Percentiles rank a stretch among this genome's conserved stretches.
Evolutionary conservation across 2,797 vertebrate species (phyloP).

Genomic region (Avahi laniger): DNA sequence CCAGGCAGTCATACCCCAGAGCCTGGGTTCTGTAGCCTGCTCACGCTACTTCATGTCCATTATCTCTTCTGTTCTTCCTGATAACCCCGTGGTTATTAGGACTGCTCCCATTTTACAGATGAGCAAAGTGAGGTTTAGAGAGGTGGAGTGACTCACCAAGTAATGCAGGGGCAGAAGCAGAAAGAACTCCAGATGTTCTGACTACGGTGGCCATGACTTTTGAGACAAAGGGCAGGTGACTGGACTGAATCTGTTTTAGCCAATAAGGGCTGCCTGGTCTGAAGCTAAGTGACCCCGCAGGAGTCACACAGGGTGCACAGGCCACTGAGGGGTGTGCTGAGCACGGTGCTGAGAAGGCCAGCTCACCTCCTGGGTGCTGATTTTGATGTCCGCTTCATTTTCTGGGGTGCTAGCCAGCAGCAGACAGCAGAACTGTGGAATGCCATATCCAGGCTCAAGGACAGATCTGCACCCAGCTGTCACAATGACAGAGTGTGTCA

Average conservation of each 20-base stretch:
- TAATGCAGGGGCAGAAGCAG: background rate
- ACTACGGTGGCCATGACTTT: background rate
- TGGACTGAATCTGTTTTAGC: background rate
- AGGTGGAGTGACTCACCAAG: background rate
- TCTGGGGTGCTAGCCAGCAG: background rate
- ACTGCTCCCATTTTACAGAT: background rate
- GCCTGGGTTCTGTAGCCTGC: background rate
- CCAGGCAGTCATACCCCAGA: background rate
- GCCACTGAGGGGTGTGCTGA: background rate
- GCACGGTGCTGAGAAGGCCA: accelerated
- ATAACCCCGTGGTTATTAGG: background rate
- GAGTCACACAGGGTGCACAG: background rate
- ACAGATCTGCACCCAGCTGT: background rate
- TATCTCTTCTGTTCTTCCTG: background rate
- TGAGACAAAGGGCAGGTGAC: background rate
- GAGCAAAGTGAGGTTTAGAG: conserved; percentile 8
- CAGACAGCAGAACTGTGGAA: background rate
- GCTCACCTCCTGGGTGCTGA: background rate
- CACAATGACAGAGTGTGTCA: background rate
- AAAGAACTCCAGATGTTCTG: background rate
- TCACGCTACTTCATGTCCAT: background rate
- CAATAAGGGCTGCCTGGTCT: background rate
- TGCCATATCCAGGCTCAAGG: background rate
- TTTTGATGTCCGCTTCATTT: background rate
- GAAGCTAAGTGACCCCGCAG: background rate